These are phyloP conservation scores for Lithophane semibrunnea DNA, from an alignment of 2,888 invertebrate genomes.

Conservation along the genomic window DNA sequence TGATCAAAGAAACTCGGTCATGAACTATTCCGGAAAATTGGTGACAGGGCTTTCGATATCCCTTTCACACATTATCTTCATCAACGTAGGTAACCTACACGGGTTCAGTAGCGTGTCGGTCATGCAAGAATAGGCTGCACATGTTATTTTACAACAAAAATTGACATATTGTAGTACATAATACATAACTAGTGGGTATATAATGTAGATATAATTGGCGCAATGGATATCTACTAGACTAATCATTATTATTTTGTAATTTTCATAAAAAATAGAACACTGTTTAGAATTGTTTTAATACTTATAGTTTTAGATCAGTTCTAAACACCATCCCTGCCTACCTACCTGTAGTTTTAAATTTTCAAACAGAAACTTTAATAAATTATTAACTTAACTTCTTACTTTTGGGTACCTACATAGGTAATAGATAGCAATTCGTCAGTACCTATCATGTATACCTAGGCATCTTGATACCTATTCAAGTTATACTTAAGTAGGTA, in stretches of 20 bases:
- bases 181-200: too few species aligned
- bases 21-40: constrained; percentile 11
- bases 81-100: neutral
- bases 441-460: too few species aligned
- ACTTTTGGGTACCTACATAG: too few species aligned
- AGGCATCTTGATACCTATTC: too few species aligned
- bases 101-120: constrained; percentile 21
- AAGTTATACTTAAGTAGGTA: too few species aligned
- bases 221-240: neutral
- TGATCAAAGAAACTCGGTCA: constrained; percentile 2
- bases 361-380: too few species aligned
- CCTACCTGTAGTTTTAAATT: too few species aligned
- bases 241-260: constrained; percentile 32
- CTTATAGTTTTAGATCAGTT: neutral
- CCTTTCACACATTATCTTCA: neutral
- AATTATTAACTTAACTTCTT: neutral
- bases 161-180: too few species aligned
- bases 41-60: neutral
- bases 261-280: neutral
- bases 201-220: too few species aligned
- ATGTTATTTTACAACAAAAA: too few species aligned
- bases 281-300: neutral
- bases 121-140: constrained; percentile 5
- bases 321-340: too few species aligned
- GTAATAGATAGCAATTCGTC: too few species aligned